Percentiles rank a stretch among this genome's conserved stretches.
phyloP scores from a whole-genome alignment of 2,888 invertebrate species.

The Zygogramma bicolorata region DNA sequence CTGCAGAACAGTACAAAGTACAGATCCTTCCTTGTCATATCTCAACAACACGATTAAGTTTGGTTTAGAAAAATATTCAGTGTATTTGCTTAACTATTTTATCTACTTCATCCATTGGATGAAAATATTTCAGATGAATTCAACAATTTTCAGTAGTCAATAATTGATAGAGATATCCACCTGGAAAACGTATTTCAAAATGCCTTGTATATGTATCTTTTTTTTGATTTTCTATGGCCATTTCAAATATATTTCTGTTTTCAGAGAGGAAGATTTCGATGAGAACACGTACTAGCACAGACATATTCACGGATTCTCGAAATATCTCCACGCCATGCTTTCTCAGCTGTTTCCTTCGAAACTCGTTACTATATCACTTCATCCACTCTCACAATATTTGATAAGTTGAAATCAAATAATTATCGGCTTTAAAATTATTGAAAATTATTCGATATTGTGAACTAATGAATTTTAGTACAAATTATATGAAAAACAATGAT shows the following conservation, averaged over 20 bases:
- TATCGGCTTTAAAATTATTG: constrained; percentile 8
- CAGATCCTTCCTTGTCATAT: too few relatives aligned
- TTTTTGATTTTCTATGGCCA: neutral
- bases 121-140: too few relatives aligned
- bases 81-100: too few relatives aligned
- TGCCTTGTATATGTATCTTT: neutral
- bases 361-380: constrained; percentile 12
- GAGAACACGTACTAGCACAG: constrained; percentile 59
- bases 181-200: too few relatives aligned
- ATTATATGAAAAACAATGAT: constrained; percentile 11
- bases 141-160: too few relatives aligned
- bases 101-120: too few relatives aligned
- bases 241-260: constrained; percentile 39
- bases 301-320: constrained; percentile 36
- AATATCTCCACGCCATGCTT: constrained; percentile 41
- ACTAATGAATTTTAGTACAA: constrained; percentile 19
- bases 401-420: constrained; percentile 10
- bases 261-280: constrained; percentile 61
- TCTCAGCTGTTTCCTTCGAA: constrained; percentile 35
- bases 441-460: constrained; percentile 5
- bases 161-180: too few relatives aligned
- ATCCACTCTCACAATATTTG: constrained; percentile 12
- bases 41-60: too few relatives aligned
- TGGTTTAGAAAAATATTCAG: too few relatives aligned
- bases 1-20: too few relatives aligned